These are phyloP conservation scores for Laterallus jamaicensis DNA, from an alignment of 2,113 vertebrate genomes.

Conservation along the genomic window DNA sequence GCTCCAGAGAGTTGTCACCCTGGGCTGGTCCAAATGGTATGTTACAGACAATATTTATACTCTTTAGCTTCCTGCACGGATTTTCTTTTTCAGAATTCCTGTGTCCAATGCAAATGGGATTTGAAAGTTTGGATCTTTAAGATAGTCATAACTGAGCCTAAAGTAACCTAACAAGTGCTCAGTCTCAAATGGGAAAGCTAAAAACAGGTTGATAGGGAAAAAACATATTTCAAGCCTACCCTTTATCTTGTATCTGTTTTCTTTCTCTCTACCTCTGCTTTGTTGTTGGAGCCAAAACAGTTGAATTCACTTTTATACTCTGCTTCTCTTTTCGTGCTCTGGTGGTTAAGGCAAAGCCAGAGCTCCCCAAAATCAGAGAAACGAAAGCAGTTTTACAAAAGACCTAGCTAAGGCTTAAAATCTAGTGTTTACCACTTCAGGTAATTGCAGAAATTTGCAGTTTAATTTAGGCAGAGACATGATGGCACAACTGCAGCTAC, in stretches of 20 bases:
- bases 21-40: background rate
- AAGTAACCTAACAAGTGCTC: background rate
- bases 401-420: background rate
- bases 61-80: background rate
- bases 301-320: background rate
- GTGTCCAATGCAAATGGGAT: background rate
- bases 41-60: background rate
- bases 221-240: background rate
- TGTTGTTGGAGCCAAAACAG: background rate
- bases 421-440: background rate
- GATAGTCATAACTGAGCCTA: background rate
- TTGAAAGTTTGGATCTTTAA: background rate
- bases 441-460: slow-evolving; percentile 4
- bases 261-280: background rate
- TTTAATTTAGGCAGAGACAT: background rate
- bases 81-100: background rate
- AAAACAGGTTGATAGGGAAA: background rate
- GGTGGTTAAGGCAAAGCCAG: background rate
- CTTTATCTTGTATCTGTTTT: background rate
- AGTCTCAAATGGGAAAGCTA: background rate
- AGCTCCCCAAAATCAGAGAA: background rate
- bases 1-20: background rate
- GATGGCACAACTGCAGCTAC: background rate
- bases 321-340: background rate
- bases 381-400: background rate